phyloP scores from a whole-genome alignment of 2,113 vertebrate species.

The Phalacrocorax carbo region DNA sequence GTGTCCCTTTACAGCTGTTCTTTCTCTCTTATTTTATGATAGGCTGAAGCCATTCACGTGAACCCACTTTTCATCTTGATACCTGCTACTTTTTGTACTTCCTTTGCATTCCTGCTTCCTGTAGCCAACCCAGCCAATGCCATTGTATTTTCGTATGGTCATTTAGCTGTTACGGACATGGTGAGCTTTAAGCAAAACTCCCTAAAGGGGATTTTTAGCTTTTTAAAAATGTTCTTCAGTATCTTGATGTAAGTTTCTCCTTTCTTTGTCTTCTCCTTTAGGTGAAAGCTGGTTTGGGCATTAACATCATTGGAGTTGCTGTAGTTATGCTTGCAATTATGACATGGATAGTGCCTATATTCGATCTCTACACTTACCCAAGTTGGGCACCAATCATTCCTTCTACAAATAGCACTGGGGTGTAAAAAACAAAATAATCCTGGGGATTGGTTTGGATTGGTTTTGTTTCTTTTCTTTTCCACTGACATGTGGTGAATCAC shows the following conservation, averaged over 20 bases:
- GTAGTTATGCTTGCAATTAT: slow-evolving; percentile 83
- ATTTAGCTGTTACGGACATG: slow-evolving; percentile 86
- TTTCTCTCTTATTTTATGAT: background rate
- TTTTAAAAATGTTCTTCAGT: background rate
- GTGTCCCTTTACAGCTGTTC: background rate
- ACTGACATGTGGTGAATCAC: background rate
- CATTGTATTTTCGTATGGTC: slow-evolving; percentile 89
- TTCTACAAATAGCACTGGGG: slow-evolving; percentile 69
- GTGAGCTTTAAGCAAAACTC: slow-evolving; percentile 73
- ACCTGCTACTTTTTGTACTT: slow-evolving; percentile 87
- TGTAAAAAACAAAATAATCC: slow-evolving; percentile 25
- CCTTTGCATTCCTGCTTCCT: slow-evolving; percentile 91
- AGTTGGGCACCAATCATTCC: slow-evolving; percentile 77
- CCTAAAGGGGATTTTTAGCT: background rate
- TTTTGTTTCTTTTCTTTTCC: background rate
- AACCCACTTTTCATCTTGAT: slow-evolving; percentile 91
- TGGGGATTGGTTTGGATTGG: background rate
- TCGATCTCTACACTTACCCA: slow-evolving; percentile 84
- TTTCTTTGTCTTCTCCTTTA: slow-evolving; percentile 59
- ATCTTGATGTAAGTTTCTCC: background rate
- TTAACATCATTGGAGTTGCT: slow-evolving; percentile 86
- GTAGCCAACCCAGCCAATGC: slow-evolving; percentile 92
- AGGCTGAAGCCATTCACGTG: slow-evolving; percentile 89
- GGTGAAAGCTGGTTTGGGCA: slow-evolving; percentile 92
- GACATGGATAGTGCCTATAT: slow-evolving; percentile 86